Percentiles rank a stretch among this genome's conserved stretches.
phyloP scores from a whole-genome alignment of 2,113 vertebrate genomes.

The Rousettus leschenaultii region DNA sequence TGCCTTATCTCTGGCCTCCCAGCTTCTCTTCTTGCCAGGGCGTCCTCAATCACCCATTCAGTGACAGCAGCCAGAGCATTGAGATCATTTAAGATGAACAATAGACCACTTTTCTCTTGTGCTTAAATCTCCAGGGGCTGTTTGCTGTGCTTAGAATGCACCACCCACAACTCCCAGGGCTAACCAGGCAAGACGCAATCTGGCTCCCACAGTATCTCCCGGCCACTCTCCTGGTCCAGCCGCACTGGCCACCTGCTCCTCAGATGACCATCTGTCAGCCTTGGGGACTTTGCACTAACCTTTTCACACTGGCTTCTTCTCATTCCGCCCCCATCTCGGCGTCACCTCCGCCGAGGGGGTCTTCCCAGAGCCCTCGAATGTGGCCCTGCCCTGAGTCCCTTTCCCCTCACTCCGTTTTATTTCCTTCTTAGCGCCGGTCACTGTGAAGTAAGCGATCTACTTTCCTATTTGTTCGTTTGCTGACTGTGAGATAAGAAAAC shows the following conservation, averaged over 20 bases:
- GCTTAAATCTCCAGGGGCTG: not conserved
- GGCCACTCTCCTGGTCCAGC: not conserved
- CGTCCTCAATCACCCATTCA: too few relatives aligned
- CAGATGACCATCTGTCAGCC: rapidly evolving
- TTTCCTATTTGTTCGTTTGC: not conserved
- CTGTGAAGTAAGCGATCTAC: not conserved
- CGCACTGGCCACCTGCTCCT: rapidly evolving
- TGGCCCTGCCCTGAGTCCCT: not conserved
- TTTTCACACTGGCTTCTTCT: not conserved
- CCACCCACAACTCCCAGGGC: not conserved
- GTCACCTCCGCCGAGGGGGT: not conserved
- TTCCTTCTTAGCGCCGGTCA: not conserved
- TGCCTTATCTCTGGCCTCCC: not conserved
- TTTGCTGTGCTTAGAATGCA: not conserved
- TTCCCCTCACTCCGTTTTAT: not conserved
- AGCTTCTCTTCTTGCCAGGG: not conserved
- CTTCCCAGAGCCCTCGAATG: not conserved
- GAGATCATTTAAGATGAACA: not conserved
- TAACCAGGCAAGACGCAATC: not conserved
- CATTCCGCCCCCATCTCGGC: rapidly evolving
- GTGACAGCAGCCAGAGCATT: not conserved
- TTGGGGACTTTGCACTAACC: not conserved
- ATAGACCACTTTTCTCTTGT: not conserved
- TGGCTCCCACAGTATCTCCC: rapidly evolving
- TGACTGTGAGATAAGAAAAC: not conserved